Base-by-base conservation (phyloP, 2,888 invertebrate species). In the Idaea straminata region DNA sequence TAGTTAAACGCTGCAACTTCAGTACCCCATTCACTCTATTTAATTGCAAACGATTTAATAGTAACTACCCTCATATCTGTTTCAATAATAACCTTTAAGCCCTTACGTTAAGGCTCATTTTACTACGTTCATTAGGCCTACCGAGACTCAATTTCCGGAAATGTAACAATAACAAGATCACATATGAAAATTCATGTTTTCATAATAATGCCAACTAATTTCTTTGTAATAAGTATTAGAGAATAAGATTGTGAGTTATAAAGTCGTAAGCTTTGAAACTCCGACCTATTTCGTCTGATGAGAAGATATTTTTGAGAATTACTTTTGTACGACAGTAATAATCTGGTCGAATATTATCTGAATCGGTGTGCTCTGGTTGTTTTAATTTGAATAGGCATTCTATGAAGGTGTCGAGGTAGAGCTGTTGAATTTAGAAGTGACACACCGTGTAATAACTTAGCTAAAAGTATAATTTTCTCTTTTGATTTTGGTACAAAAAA, bases 131-230 rank as follows among this genome's bases (percentile, higher is more conserved):
- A 47, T 47, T 47, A 61, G 15, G 6, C 25, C 60, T 47, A 58
- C 64, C 15, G 62, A 60, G 15, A 63, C 60, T 57, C 58, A 36
- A 65, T 65, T 65, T 59, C 16, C 62, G 10, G 62, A 25, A 63
- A 62, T 58, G 59, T 57, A 62, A 62, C 61, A n/a, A 57, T 65
- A 62, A 62, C 62, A 57, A 25, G 63, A 65, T 65, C 64, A 67
- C 60, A 60, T 63, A 64, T 62, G 61, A 59, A 58, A 60, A 62
- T 67, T 66, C 62, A 57, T 61, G 62, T 62, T 68, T 62, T 64
- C 64, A 65, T 68, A 65, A 60, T 62, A 68, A 68, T 64, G 62
- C 59, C 35, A 59, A 61, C 61, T 62, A 61, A 62, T 64, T 65
- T 68, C 57, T 47, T 6, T 4, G 47, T 47, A 47, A 47, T 47